Conservation (phyloP, 2,888 invertebrate genomes). For the Stratiomys singularior region DNA sequence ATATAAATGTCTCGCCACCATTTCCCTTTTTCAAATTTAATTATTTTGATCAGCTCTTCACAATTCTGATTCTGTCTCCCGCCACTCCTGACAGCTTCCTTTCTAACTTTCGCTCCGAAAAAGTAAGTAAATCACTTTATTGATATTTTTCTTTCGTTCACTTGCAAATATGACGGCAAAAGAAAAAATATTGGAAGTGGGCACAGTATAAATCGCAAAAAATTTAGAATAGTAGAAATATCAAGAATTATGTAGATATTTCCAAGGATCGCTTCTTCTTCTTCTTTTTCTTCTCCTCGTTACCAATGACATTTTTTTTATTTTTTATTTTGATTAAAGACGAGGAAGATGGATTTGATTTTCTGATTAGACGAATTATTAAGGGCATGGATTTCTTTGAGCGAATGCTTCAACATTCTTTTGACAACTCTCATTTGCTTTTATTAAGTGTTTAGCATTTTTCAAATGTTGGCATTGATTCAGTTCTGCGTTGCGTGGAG, state of each 20-base stretch:
- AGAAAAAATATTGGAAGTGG: not conserved
- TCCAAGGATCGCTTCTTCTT: not conserved
- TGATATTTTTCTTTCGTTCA: conserved; percentile 1
- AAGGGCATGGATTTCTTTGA: not conserved
- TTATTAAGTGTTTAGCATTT: not conserved
- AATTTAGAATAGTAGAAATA: conserved; percentile 1
- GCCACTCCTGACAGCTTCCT: not conserved
- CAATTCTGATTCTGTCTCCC: not conserved
- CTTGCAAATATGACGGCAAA: conserved; percentile 25
- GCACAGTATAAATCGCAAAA: not conserved
- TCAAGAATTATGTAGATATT: not conserved
- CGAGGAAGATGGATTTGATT: conserved; percentile 26
- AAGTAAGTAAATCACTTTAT: not conserved
- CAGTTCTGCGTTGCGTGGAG: no score
- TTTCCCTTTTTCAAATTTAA: conserved; percentile 15
- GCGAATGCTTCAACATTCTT: not conserved
- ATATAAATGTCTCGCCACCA: conserved; percentile 16
- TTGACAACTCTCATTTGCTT: not conserved
- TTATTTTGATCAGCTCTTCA: conserved; percentile 32
- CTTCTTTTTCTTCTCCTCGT: not conserved
- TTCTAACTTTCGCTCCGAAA: not conserved
- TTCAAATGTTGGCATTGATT: not conserved
- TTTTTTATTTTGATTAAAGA: conserved; percentile 22
- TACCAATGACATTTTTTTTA: not conserved
- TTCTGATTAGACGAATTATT: conserved; percentile 22